Base-by-base conservation (phyloP, 2,888 invertebrate genomes). In the Gastrophysa polygoni region DNA sequence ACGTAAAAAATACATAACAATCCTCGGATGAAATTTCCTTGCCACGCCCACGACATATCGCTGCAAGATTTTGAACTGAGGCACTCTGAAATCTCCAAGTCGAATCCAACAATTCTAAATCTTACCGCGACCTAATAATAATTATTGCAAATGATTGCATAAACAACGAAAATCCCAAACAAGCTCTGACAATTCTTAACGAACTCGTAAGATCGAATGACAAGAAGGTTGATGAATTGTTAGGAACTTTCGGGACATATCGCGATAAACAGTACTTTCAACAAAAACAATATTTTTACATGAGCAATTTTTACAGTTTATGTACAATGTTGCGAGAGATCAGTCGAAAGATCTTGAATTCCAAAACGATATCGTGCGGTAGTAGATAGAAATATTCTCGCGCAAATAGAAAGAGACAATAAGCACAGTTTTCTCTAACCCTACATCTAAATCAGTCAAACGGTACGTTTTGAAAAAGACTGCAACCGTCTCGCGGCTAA, bases 221-320 rank as follows among this genome's bases (percentile, higher is more conserved):
- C n/a, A n/a, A n/a, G n/a, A n/a, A n/a, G n/a, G 38, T n/a, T 38
- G 14, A 24, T 51, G 29, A 61, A 46, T 29, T 18, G 10, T 18
- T 47, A 21, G 18, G 20, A 47, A 21, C 34, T 49, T 54, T 43
- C n/a, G 21, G 38, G 21, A 57, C 57, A 63, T 56, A 61, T 70
- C 69, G 66, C 68, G 68, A 72, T 71, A 73, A 77, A 77, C 73
- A 75, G 74, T 79, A 78, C 76, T 74, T 68, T 75, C 76, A 81
- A 81, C 80, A 79, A 81, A 81, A 79, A 79, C 79, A 81, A 79
- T 38, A 38, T 80, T 77, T 81, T 78, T 80, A 80, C 79, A 81
- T 80, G 81, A 81, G 81, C 81, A 81, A 75, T 80, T 78, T 80
- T 79, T 81, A 80, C 78, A 80, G 75, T 73, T 68, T 81, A 80